Percentiles rank a stretch among this genome's conserved stretches.
Conservation (phyloP, 2,113 vertebrate genomes). For the Etheostoma cragini region DNA sequence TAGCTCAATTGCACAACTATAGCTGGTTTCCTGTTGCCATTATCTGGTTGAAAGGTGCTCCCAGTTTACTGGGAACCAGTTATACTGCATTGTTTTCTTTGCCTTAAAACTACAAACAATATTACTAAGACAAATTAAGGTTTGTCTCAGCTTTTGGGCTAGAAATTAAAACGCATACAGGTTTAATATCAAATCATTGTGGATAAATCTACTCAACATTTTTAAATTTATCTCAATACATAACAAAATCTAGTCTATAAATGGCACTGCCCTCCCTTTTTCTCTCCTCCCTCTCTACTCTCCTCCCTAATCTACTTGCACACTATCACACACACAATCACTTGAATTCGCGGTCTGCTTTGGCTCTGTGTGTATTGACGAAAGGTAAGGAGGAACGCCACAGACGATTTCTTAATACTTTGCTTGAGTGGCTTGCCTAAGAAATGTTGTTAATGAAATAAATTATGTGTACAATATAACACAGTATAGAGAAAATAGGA, state of each 20-base stretch:
- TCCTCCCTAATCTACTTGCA: not conserved
- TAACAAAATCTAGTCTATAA: not conserved
- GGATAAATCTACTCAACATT: not conserved
- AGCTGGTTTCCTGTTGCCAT: not conserved
- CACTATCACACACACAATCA: slow-evolving; percentile 16
- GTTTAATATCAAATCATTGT: not conserved
- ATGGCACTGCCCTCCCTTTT: slow-evolving; percentile 31
- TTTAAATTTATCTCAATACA: not conserved
- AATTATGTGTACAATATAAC: not conserved
- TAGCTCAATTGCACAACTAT: not conserved
- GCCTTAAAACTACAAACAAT: not conserved
- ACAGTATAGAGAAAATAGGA: not conserved
- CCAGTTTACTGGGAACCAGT: not conserved
- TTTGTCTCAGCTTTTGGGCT: not conserved
- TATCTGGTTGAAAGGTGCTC: too few relatives aligned
- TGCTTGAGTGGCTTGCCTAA: not conserved
- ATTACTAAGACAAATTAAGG: not conserved
- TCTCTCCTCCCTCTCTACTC: not conserved
- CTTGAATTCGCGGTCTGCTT: not conserved
- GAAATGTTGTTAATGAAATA: not conserved
- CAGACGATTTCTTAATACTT: not conserved
- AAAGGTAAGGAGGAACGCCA: slow-evolving; percentile 42
- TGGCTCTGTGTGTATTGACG: slow-evolving; percentile 17
- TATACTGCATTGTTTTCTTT: not conserved
- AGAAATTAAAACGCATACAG: not conserved